Percentiles rank a stretch among this genome's conserved stretches.
Conservation (phyloP, 2,888 invertebrate species). For the Brenthis ino region DNA sequence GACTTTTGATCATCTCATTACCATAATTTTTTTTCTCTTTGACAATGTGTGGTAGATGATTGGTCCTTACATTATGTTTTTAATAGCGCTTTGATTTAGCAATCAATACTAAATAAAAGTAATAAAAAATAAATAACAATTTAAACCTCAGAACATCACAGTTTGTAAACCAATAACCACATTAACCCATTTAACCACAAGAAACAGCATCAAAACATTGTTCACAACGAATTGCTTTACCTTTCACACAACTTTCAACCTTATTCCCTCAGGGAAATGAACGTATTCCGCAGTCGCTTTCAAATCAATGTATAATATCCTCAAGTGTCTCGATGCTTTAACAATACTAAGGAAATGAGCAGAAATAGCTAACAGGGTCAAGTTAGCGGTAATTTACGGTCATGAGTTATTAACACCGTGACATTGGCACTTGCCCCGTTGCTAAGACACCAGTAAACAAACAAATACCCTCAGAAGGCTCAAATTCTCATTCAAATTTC, state of each 20-base stretch:
- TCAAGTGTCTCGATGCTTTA: conserved; percentile 17
- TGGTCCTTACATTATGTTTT: background rate
- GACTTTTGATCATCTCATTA: no score
- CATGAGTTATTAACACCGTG: conserved; percentile 64
- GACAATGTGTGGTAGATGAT: no score
- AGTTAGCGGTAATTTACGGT: conserved; percentile 55
- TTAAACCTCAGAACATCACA: conserved; percentile 1
- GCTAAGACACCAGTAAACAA: conserved; percentile 57
- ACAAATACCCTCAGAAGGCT: conserved; percentile 52
- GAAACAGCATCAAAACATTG: conserved; percentile 28
- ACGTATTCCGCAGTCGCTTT: conserved; percentile 5
- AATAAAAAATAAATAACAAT: background rate
- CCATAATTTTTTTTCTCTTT: no score
- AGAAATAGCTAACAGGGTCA: conserved; percentile 52
- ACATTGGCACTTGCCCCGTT: conserved; percentile 71
- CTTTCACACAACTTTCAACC: conserved; percentile 6
- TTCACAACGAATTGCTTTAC: conserved; percentile 5
- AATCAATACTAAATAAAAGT: no score
- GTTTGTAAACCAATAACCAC: conserved; percentile 24
- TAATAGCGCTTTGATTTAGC: background rate
- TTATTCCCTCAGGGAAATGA: background rate
- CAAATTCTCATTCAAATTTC: conserved; percentile 53
- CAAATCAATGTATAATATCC: conserved; percentile 7
- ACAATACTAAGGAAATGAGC: conserved; percentile 18
- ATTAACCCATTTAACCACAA: conserved; percentile 28